Evolutionary conservation across 2,888 invertebrate genomes (phyloP), one percentile per base, ranked within the genome.

Genomic region (Aspidapion aeneum): DNA sequence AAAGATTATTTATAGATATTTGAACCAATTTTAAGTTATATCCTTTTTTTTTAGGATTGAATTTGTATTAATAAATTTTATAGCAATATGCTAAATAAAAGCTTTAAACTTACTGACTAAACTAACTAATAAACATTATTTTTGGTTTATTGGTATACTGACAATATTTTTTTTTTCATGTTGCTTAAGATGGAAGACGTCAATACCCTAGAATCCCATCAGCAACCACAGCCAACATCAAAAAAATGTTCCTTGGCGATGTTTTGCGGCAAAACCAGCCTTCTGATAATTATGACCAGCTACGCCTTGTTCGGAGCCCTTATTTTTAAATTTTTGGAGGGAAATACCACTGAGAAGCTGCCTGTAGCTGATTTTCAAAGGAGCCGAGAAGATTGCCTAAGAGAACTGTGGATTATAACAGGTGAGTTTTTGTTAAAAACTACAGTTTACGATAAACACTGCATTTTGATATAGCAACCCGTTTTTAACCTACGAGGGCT

Each of bases 321-420:
- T n/a, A 66, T 80, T 9, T 80, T 80, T 68, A 77, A 75, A 66
- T 70, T 78, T 1, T 70, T 79, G 51, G 78, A 78, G 70, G 77
- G 76, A 71, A 71, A 17, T 49, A 18, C 17, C 5, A 52, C 52
- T n/a, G 52, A 65, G 51, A 58, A 60, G 20, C 64, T 68, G 9
- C 74, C 74, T 20, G 62, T 65, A 3, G 73, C 73, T 2, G 71
- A 73, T 61, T 77, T 79, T 57, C 78, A 78, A 63, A 77, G 75
- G 56, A 79, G 77, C 65, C 71, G 80, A 57, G 80, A 80, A 69
- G 80, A 79, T 58, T 90, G 90, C 70, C 78, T 90, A 69, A 85
- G 85, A 70, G 90, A 91, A 75, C 84, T 91, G 16, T 91, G 91
- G 90, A 86, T 88, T 68, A 90, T 91, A 71, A 91, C 91, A 85